Base-by-base conservation (phyloP, 2,113 vertebrate genomes). In the Tyrannus savana region DNA sequence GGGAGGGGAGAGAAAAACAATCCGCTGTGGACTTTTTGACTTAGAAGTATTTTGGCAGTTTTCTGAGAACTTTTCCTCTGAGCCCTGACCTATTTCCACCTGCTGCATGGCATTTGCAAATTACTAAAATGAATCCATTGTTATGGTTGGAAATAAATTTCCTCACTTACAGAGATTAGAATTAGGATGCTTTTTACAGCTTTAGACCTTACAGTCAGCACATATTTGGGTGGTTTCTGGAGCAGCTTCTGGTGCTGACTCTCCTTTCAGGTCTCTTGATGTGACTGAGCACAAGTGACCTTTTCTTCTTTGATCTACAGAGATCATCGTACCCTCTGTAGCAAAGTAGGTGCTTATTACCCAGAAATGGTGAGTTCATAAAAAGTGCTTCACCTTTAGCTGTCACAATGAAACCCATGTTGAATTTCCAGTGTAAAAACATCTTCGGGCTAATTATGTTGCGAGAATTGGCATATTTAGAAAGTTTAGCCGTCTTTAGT, bases 31-130 rank as follows among this genome's bases (percentile, higher is more conserved):
- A 33, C 25, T 84, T 93, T 83, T 92, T 69, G 2, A 24, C 59
- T 91, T 88, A 27, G 90, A 96, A 96, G 59, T 68, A 47, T 19
- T 93, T 87, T 12, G 23, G 19, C 56, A 92, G 28, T 93, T 94
- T 96, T 92, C 68, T 44, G 82, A 90, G 44, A 92, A 31, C 31
- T 93, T 94, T 86, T 75, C 56, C 19, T 90, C 73, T 81, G 85
- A 89, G 85, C 14, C 52, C 8, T 94, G 90, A 95, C 92, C 69
- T 92, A 42, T 88, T 96, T 93, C 49, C 66, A 95, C 95, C 90
- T 95, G 90, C 68, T 92, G 64, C 60, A 89, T 81, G 83, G 58
- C 80, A 78, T 90, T 78, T 90, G 49, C 18, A 82, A 79, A 87
- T 84, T 68, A 73, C 52, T 93, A 78, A 55, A 95, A 90, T 88